phyloP scores from a whole-genome alignment of 2,113 vertebrate species.

The Pluvialis apricaria region DNA sequence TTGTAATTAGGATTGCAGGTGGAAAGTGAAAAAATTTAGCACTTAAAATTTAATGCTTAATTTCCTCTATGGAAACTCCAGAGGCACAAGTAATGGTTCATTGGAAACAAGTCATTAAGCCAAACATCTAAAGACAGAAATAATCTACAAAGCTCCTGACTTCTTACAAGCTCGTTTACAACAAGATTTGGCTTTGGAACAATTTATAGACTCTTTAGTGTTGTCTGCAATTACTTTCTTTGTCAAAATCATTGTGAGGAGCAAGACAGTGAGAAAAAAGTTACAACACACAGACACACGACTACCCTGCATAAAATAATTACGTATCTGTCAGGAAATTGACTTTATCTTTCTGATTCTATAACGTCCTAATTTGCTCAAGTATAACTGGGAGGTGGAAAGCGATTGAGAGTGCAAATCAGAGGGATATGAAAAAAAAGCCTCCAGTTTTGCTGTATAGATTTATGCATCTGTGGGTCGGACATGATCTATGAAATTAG shows the following conservation, averaged over 20 bases:
- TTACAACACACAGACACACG: not conserved
- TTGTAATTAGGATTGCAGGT: not conserved
- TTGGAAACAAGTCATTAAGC: conserved; percentile 57
- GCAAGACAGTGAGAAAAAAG: not conserved
- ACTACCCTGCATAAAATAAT: conserved; percentile 30
- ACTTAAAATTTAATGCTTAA: conserved; percentile 20
- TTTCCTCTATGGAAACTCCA: conserved; percentile 34
- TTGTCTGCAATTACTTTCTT: conserved; percentile 66
- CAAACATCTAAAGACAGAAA: conserved; percentile 58
- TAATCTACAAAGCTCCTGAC: conserved; percentile 29
- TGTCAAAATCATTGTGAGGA: conserved; percentile 28
- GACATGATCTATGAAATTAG: not conserved
- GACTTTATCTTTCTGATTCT: conserved; percentile 13
- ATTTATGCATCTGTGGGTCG: not conserved
- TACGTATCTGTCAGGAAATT: not conserved
- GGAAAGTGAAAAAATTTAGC: not conserved
- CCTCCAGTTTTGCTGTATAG: not conserved
- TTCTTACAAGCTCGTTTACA: conserved; percentile 59
- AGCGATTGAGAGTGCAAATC: not conserved
- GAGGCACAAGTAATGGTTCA: conserved; percentile 1
- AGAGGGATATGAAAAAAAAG: not conserved
- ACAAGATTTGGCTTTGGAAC: conserved; percentile 55
- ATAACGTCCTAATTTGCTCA: not conserved
- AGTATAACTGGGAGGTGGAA: not conserved
- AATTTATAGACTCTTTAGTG: conserved; percentile 54